These are phyloP conservation scores for Gonioctena quinquepunctata DNA, from an alignment of 1,140 invertebrate species.

Conservation along the genomic window DNA sequence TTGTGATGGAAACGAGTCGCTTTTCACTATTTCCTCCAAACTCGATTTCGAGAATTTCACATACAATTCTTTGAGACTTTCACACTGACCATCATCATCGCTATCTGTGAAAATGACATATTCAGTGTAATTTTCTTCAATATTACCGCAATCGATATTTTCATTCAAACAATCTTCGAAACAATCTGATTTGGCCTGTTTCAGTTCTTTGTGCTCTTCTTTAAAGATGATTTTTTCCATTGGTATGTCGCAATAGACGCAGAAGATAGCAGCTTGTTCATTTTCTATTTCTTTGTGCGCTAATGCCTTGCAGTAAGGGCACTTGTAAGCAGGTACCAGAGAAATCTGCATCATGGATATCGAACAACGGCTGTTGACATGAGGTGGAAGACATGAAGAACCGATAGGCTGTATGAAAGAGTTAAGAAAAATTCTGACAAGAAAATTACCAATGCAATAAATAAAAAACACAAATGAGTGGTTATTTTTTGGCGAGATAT, in stretches of 20 bases:
- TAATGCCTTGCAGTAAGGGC: conserved; percentile 39
- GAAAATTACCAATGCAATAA: no score
- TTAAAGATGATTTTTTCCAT: conserved; percentile 34
- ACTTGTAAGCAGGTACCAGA: conserved; percentile 38
- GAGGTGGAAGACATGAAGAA: conserved; percentile 37
- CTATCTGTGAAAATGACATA: conserved; percentile 33
- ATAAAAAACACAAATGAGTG: no score
- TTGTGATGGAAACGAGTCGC: no score
- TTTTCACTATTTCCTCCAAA: background rate
- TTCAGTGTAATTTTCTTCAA: conserved; percentile 36
- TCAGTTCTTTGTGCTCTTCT: conserved; percentile 10
- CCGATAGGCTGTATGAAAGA: conserved; percentile 41
- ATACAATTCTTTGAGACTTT: conserved; percentile 9
- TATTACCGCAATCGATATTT: conserved; percentile 22
- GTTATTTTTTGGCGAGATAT: no score
- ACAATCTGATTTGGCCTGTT: conserved; percentile 24
- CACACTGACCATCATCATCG: conserved; percentile 8
- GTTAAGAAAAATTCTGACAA: conserved; percentile 28
- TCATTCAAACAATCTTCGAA: conserved; percentile 35
- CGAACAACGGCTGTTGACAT: conserved; percentile 40
- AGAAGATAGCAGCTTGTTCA: conserved; percentile 32
- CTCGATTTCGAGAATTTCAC: background rate
- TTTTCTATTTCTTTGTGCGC: conserved; percentile 38
- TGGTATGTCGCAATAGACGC: conserved; percentile 46
- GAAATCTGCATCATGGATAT: conserved; percentile 47